Evolutionary conservation across 2,888 invertebrate species (phyloP), one percentile per base, ranked within the genome.

Genomic region (Drosophila dives): DNA sequence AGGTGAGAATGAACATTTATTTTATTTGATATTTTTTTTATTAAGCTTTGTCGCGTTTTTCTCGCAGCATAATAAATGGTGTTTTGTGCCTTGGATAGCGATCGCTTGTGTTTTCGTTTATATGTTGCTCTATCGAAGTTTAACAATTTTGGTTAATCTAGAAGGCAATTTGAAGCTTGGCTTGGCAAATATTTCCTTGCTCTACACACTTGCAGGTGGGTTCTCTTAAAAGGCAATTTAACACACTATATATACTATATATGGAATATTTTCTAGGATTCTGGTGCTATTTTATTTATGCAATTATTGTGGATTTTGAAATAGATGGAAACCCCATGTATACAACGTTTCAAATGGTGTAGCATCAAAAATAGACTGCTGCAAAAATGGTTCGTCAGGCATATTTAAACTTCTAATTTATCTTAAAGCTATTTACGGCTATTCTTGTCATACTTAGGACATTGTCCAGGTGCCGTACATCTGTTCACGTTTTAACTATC

Each of bases 1-100:
- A 74, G 50, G 83, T 83, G 42, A 50, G 60, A 0, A 17, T 8
- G 1, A 10, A 15, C 7, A n/a, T 1, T n/a, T 11, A 10, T 15
- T 12, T 15, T 3, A 10, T 10, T 26, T 5, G 3, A 10, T 56
- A 17, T 36, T 17, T 36, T 36, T 17, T 36, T 17, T 36, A 8
- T 8, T 23, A 17, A n/a, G 0, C 8, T 1, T 29, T 7, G 4
- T 1, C 0, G 34, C 0, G 23, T 2, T 10, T n/a, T 15, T 40
- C 23, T 20, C 10, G 7, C 23, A 83, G 88, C 29, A 1, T 8
- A 80, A 82, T 40, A 68, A 56, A 1, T 88, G 77, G 72, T 51
- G 65, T 0, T 67, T 49, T 2, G 12, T 80, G 38, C 86, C 88
- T 38, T 83, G 86, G 86, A 17, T 85, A 6, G 15, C 59, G 2